A percentile compares a stretch with the other conserved stretches of the same genome.
These are phyloP conservation scores for Hormaphis cornu DNA, from an alignment of 1,140 invertebrate genomes.

Conservation along the genomic window DNA sequence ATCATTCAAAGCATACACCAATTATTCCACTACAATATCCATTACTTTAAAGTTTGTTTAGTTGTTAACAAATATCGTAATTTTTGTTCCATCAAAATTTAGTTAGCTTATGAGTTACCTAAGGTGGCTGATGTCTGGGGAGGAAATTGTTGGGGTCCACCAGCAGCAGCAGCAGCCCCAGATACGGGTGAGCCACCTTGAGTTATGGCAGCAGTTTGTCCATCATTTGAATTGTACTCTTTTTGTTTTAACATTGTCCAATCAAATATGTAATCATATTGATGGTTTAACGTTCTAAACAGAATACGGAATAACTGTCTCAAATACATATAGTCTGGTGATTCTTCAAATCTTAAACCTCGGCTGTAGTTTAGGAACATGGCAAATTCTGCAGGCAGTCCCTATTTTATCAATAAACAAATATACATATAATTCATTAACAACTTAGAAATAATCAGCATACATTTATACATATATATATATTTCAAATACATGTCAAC, in stretches of 20 bases:
- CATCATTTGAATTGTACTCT: conserved; percentile 31
- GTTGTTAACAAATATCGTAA: conserved; percentile 12
- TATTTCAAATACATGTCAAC: too few relatives aligned
- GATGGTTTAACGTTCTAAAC: conserved; percentile 96
- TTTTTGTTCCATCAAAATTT: conserved; percentile 1
- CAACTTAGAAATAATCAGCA: not conserved
- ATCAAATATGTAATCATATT: conserved; percentile 99
- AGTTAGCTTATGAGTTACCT: conserved; percentile 7
- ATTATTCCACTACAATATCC: too few relatives aligned
- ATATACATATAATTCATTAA: not conserved
- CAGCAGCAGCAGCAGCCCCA: conserved; percentile 10
- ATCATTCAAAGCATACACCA: too few relatives aligned
- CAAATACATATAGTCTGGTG: conserved; percentile 96
- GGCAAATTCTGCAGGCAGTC: conserved; percentile 91
- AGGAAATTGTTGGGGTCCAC: conserved; percentile 24
- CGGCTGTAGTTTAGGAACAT: conserved; percentile 98
- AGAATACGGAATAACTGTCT: conserved; percentile 95
- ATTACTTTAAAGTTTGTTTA: conserved; percentile 6
- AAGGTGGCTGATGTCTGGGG: conserved; percentile 16
- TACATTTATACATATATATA: not conserved
- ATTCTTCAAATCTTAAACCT: conserved; percentile 89
- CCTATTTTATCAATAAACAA: conserved; percentile 47
- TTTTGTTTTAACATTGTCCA: conserved; percentile 99
- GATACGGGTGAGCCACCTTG: conserved; percentile 27
- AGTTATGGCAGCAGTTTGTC: conserved; percentile 18